A percentile compares a stretch with the other conserved stretches of the same genome.
Evolutionary conservation across 2,113 vertebrate genomes (phyloP).

Genomic region (Oreotrochilus melanogaster): DNA sequence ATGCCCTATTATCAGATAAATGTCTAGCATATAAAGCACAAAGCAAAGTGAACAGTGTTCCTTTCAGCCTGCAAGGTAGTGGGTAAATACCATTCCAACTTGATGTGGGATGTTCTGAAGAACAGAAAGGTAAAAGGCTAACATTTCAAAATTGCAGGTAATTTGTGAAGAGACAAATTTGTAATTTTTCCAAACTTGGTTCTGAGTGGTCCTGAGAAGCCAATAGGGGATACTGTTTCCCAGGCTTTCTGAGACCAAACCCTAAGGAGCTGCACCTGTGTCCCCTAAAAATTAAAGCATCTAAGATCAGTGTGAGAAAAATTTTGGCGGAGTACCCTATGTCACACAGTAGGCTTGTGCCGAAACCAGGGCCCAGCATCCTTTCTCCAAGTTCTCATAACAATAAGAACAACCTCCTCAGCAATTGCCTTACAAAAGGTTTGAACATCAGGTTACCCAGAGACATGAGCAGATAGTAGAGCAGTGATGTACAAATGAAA

Average conservation of each 20-base stretch:
- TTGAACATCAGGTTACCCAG: conserved; percentile 74
- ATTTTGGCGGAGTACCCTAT: conserved; percentile 47
- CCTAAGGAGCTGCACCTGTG: background rate
- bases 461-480: conserved; percentile 68
- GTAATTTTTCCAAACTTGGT: background rate
- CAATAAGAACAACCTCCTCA: conserved; percentile 74
- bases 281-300: conserved; percentile 2
- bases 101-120: background rate
- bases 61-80: background rate
- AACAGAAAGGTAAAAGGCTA: background rate
- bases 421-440: conserved; percentile 73
- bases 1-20: background rate
- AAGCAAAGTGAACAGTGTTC: background rate
- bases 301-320: conserved; percentile 19
- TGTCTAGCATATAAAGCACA: background rate
- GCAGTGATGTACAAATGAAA: conserved; percentile 75
- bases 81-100: background rate
- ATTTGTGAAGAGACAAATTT: background rate
- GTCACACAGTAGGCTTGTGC: conserved; percentile 59
- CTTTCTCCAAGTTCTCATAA: conserved; percentile 64
- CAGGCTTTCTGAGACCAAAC: background rate
- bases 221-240: background rate
- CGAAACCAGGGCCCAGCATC: conserved; percentile 59
- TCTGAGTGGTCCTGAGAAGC: background rate
- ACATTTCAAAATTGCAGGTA: background rate